phyloP scores from a whole-genome alignment of 2,797 vertebrate species.

The Luscinia megarhynchos region DNA sequence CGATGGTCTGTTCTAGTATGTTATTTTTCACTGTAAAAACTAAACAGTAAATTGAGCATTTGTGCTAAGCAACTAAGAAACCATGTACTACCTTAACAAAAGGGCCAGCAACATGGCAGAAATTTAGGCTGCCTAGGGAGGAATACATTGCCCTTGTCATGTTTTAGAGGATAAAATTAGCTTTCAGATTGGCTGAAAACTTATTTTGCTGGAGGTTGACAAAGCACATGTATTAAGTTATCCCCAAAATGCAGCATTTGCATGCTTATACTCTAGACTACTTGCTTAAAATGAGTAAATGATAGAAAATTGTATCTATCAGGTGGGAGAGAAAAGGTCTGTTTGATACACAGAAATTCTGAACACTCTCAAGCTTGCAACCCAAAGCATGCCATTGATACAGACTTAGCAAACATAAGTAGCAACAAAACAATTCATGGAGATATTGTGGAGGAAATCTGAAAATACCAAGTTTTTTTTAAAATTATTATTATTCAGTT shows the following conservation, averaged over 20 bases:
- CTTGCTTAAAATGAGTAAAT: not conserved
- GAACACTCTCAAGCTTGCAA: not conserved
- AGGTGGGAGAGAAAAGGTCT: not conserved
- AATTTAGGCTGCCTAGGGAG: not conserved
- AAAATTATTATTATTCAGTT: not conserved
- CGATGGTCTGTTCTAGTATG: not conserved
- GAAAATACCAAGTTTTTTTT: not conserved
- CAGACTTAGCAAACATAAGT: not conserved
- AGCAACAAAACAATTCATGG: accelerated
- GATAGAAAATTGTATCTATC: not conserved
- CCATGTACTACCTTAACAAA: not conserved
- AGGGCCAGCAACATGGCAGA: not conserved
- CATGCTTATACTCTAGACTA: not conserved
- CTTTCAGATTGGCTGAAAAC: not conserved
- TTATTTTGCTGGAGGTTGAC: not conserved
- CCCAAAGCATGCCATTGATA: not conserved
- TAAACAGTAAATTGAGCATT: not conserved
- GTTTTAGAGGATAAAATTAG: not conserved
- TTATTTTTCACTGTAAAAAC: not conserved
- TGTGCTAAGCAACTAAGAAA: not conserved
- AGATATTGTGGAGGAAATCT: not conserved
- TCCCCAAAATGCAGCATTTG: not conserved
- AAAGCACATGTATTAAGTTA: not conserved
- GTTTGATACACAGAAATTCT: not conserved
- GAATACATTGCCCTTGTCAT: not conserved